These are phyloP conservation scores for Oxytorus armatus DNA, from an alignment of 2,888 invertebrate species.

Conservation along the genomic window DNA sequence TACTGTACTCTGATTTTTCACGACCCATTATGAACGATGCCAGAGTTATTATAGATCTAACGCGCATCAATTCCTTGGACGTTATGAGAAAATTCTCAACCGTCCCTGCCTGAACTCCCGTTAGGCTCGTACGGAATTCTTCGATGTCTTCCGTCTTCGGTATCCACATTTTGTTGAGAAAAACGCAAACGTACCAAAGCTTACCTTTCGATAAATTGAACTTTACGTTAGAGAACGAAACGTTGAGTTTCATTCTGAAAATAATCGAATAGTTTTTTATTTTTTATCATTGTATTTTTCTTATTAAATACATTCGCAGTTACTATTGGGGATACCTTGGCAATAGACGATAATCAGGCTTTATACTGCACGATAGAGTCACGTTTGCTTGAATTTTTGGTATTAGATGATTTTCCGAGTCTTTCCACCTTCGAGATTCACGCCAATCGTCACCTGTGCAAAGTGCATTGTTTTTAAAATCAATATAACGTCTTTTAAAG, in stretches of 20 bases:
- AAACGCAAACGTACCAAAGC: slow-evolving; percentile 88
- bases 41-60: slow-evolving; percentile 76
- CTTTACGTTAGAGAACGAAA: slow-evolving; percentile 90
- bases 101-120: slow-evolving; percentile 60
- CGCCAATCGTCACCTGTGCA: slow-evolving; percentile 90
- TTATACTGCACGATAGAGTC: slow-evolving; percentile 91
- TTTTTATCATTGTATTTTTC: neutral
- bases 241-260: slow-evolving; percentile 90
- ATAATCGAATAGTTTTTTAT: neutral
- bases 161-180: slow-evolving; percentile 85
- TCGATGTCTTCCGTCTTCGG: slow-evolving; percentile 78
- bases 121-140: slow-evolving; percentile 69
- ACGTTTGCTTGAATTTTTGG: slow-evolving; percentile 89
- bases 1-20: slow-evolving; percentile 70
- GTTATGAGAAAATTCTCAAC: slow-evolving; percentile 60
- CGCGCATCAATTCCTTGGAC: slow-evolving; percentile 72
- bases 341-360: slow-evolving; percentile 89
- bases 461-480: neutral
- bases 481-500: neutral
- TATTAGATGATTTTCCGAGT: slow-evolving; percentile 91
- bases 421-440: slow-evolving; percentile 88
- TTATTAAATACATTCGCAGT: too few relatives aligned
- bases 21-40: slow-evolving; percentile 74
- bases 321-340: slow-evolving; percentile 85
- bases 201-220: slow-evolving; percentile 91